A percentile compares a stretch with the other conserved stretches of the same genome.
Evolutionary conservation across 1,140 invertebrate species (phyloP).

Genomic region (Lordiphosa mommai): DNA sequence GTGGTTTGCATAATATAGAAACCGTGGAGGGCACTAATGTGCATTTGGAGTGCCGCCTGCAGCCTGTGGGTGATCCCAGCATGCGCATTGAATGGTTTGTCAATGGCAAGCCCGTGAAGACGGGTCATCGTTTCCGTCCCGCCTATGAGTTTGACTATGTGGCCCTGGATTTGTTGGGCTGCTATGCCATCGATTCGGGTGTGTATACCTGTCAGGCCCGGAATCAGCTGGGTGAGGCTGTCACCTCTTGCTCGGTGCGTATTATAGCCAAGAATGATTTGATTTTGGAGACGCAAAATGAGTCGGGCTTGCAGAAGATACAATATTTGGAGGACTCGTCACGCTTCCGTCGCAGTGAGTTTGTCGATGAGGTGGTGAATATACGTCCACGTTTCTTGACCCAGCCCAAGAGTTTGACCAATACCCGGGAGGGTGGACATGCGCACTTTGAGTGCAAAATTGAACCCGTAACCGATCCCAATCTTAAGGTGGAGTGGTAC

Average conservation of each 20-base stretch:
- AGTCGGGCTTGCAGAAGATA: slow-evolving; percentile 92
- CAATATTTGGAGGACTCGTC: slow-evolving; percentile 94
- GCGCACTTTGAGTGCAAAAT: slow-evolving; percentile 99
- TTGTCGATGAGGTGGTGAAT: slow-evolving; percentile 90
- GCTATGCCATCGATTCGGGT: slow-evolving; percentile 98
- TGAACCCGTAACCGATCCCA: slow-evolving; percentile 96
- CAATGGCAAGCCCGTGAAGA: slow-evolving; percentile 93
- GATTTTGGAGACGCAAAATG: slow-evolving; percentile 91
- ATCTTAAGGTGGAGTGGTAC: slow-evolving; percentile 96
- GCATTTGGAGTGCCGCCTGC: slow-evolving; percentile 94
- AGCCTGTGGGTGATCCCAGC: slow-evolving; percentile 95
- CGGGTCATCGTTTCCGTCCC: slow-evolving; percentile 96
- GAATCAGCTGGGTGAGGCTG: slow-evolving; percentile 96
- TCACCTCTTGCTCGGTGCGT: slow-evolving; percentile 92
- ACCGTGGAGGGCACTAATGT: slow-evolving; percentile 95
- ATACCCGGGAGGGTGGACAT: slow-evolving; percentile 93
- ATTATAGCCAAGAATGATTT: slow-evolving; percentile 94
- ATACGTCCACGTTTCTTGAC: slow-evolving; percentile 91
- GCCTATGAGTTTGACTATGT: slow-evolving; percentile 99
- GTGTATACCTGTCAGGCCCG: slow-evolving; percentile 96
- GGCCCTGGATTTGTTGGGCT: slow-evolving; percentile 95
- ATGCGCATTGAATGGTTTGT: slow-evolving; percentile 99
- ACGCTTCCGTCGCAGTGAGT: slow-evolving; percentile 89
- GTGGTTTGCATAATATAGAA: slow-evolving; percentile 93
- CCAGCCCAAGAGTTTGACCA: slow-evolving; percentile 90